A percentile compares a stretch with the other conserved stretches of the same genome.
Conservation (phyloP, 2,113 vertebrate species). For the Microcebus murinus region DNA sequence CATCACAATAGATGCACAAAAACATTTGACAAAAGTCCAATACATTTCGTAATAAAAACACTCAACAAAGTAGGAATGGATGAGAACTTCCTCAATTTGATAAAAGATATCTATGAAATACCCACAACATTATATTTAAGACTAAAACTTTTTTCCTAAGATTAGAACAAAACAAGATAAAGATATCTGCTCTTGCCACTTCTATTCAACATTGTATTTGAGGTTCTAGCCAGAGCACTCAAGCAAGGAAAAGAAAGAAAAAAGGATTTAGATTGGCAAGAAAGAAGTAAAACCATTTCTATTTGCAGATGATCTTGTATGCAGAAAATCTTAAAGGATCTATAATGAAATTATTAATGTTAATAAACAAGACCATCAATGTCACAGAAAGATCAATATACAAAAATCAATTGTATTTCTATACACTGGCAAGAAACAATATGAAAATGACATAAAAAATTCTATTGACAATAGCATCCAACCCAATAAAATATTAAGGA, state of each 20-base stretch:
- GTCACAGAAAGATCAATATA: neutral
- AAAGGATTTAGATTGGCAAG: neutral
- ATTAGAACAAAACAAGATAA: neutral
- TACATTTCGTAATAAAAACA: neutral
- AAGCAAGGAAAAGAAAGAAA: neutral
- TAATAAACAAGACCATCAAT: neutral
- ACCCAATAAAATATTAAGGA: neutral
- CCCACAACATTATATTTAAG: neutral
- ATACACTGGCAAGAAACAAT: neutral
- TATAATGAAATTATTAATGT: neutral
- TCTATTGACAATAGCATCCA: neutral
- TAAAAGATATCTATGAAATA: neutral
- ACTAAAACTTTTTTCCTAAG: neutral
- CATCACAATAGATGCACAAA: neutral
- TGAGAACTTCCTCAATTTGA: neutral
- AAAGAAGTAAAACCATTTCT: neutral
- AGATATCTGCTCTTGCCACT: neutral
- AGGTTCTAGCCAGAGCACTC: neutral
- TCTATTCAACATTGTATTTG: neutral
- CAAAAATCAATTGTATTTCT: neutral
- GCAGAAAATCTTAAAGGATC: neutral
- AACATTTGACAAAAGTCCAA: neutral
- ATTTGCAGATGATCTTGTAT: neutral
- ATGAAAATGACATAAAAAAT: constrained; percentile 24
- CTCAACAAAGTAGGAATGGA: neutral